These are phyloP conservation scores for Gasterosteus nipponicus DNA, from an alignment of 2,113 vertebrate species.

Conservation along the genomic window DNA sequence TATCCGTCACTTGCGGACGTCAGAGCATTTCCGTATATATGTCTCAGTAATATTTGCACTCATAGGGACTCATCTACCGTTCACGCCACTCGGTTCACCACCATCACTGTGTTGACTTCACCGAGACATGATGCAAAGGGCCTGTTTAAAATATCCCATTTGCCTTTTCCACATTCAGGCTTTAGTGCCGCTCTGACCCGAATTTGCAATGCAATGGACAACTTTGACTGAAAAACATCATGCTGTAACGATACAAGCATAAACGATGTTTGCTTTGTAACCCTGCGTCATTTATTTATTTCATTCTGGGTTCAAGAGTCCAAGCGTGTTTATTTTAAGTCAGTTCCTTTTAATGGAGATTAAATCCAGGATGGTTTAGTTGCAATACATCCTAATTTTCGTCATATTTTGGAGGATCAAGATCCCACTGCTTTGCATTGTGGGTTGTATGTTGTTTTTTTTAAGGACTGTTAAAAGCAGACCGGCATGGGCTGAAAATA, in stretches of 20 bases:
- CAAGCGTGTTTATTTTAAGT: neutral
- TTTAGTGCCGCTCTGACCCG: neutral
- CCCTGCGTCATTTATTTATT: neutral
- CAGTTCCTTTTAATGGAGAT: neutral
- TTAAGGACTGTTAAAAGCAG: neutral
- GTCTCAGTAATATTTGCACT: neutral
- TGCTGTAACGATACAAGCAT: neutral
- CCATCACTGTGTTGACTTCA: neutral
- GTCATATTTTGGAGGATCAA: neutral
- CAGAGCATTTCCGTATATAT: neutral
- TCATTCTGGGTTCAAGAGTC: neutral
- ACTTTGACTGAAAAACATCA: conserved; percentile 2
- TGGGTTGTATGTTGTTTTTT: neutral
- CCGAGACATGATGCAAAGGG: neutral
- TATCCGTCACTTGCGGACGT: no score
- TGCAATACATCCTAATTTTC: neutral
- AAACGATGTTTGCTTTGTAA: neutral
- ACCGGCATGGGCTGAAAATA: no score
- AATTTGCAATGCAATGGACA: conserved; percentile 37
- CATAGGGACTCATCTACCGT: neutral
- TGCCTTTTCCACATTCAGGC: conserved; percentile 37
- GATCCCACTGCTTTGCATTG: neutral
- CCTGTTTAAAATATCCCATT: conserved; percentile 39
- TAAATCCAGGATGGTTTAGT: neutral
- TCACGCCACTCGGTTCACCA: neutral